Conservation (phyloP, 2,888 invertebrate genomes). For the Apamea monoglypha region DNA sequence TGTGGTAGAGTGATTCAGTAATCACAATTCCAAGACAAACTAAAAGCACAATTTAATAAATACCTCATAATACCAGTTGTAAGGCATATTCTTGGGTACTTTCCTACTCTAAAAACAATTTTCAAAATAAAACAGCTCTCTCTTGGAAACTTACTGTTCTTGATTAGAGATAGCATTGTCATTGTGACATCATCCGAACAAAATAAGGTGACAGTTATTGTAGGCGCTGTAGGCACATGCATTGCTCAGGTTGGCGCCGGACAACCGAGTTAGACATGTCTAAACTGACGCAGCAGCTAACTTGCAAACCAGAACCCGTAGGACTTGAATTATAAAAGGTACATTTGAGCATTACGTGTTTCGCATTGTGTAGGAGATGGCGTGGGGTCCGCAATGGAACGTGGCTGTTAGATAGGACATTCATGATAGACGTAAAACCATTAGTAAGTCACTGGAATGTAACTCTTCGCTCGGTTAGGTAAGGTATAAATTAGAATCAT, state of each 20-base stretch:
- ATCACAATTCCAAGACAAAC: neutral
- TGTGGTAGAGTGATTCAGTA: neutral
- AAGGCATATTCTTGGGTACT: too few species aligned
- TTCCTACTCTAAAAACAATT: neutral
- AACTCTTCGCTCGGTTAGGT: neutral
- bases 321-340: neutral
- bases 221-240: neutral
- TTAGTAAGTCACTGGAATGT: neutral
- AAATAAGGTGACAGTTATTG: neutral
- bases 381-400: neutral
- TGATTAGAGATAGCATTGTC: neutral
- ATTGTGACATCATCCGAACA: neutral
- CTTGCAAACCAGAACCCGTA: neutral
- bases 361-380: neutral
- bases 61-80: constrained; percentile 2
- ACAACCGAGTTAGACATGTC: neutral
- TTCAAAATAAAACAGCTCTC: neutral
- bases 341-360: neutral
- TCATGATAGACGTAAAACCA: neutral
- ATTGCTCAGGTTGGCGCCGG: neutral
- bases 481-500: neutral
- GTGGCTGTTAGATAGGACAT: neutral
- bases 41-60: constrained; percentile 9
- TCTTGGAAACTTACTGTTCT: neutral
- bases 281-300: neutral